A percentile compares a stretch with the other conserved stretches of the same genome.
Evolutionary conservation across 2,797 vertebrate genomes (phyloP).

Genomic region (Gymnodraco acuticeps): DNA sequence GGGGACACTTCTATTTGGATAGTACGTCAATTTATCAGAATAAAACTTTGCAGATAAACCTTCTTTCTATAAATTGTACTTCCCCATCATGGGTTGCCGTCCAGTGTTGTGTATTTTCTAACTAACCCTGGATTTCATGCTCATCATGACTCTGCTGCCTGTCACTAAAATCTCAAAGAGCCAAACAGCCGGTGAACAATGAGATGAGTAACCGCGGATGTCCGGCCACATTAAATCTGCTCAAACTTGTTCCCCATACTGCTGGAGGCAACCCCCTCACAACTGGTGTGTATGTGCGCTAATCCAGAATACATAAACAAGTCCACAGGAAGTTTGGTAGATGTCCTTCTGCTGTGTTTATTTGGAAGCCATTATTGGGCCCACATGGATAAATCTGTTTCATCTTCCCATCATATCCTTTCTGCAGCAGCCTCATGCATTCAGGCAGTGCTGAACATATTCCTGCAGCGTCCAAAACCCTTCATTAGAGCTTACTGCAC

Average conservation of each 20-base stretch:
- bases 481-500: neutral
- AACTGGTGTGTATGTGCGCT: neutral
- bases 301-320: constrained; percentile 15
- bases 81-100: no score
- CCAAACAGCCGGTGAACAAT: constrained; percentile 1
- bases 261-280: constrained; percentile 1
- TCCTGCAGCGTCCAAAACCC: neutral
- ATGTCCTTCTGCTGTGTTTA: constrained; percentile 26
- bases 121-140: neutral
- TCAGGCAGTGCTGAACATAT: neutral
- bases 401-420: constrained; percentile 1
- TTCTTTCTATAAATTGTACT: no score
- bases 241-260: constrained; percentile 10
- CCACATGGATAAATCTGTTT: neutral
- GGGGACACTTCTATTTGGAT: neutral
- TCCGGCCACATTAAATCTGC: constrained; percentile 24
- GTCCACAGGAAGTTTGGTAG: constrained; percentile 40
- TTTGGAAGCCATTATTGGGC: neutral
- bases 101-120: neutral
- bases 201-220: constrained; percentile 1
- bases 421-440: neutral
- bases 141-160: neutral
- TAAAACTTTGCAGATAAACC: no score
- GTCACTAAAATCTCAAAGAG: neutral
- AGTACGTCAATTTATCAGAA: no score